Conservation (phyloP, 2,888 invertebrate species). For the Drosophila crucigera region DNA sequence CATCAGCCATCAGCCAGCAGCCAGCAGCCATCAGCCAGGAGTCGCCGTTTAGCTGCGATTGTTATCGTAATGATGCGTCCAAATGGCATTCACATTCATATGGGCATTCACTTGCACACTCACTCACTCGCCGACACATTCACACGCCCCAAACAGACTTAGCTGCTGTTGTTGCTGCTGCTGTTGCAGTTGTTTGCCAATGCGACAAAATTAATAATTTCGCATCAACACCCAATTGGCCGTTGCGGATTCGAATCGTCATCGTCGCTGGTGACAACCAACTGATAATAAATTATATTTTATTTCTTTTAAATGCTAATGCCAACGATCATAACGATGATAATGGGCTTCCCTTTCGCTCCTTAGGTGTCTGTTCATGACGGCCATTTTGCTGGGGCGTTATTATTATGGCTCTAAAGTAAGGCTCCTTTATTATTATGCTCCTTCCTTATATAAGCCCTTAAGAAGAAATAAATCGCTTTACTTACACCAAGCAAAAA, state of each 20-base stretch:
- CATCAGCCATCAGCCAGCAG: conserved; percentile 1
- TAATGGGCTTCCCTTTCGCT: conserved; percentile 16
- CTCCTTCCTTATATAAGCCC: background rate
- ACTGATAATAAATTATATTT: conserved; percentile 79
- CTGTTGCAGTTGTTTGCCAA: conserved; percentile 16
- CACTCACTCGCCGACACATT: conserved; percentile 40
- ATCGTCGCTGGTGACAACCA: conserved; percentile 60
- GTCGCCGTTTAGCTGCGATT: conserved; percentile 74
- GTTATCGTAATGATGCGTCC: conserved; percentile 77
- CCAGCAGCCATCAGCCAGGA: conserved; percentile 6
- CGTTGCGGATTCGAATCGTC: conserved; percentile 12
- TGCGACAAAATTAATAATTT: conserved; percentile 76
- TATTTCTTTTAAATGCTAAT: conserved; percentile 80
- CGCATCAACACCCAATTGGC: conserved; percentile 75
- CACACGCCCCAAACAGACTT: conserved; percentile 52
- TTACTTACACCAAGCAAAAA: background rate
- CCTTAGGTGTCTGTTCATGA: conserved; percentile 6
- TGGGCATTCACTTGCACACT: conserved; percentile 48
- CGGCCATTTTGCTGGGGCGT: conserved; percentile 16
- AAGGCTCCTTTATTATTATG: background rate
- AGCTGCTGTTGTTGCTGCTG: conserved; percentile 3
- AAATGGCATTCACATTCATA: conserved; percentile 60
- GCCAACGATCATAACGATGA: conserved; percentile 33
- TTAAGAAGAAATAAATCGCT: background rate
- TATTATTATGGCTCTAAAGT: background rate